phyloP scores from a whole-genome alignment of 2,888 invertebrate genomes.

The Eucera pruinosa region DNA sequence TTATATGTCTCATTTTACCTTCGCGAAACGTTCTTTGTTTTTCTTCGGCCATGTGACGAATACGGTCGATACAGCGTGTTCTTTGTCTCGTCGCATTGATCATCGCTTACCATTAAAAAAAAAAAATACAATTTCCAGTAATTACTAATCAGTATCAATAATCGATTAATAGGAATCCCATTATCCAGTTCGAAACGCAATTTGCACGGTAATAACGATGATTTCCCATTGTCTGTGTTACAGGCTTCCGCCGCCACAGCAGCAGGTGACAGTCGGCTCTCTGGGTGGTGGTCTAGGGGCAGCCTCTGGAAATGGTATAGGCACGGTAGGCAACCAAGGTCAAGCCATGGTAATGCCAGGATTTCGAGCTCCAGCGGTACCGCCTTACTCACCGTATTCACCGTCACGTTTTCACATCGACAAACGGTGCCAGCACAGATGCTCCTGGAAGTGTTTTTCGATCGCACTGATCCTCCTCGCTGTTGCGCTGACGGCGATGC shows the following conservation, averaged over 20 bases:
- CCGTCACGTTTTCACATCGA: slow-evolving; percentile 97
- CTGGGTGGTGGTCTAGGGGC: slow-evolving; percentile 86
- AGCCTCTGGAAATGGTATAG: slow-evolving; percentile 85
- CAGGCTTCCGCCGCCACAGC: slow-evolving; percentile 86
- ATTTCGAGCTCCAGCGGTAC: slow-evolving; percentile 90
- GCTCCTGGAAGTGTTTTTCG: slow-evolving; percentile 98
- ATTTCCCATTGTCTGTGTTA: slow-evolving; percentile 72
- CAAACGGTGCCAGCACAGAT: slow-evolving; percentile 96
- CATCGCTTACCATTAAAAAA: no score
- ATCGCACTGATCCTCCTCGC: slow-evolving; percentile 96
- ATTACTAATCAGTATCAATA: background rate
- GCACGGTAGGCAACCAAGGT: slow-evolving; percentile 88
- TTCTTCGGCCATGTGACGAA: background rate
- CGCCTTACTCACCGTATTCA: slow-evolving; percentile 95
- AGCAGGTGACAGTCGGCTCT: slow-evolving; percentile 85
- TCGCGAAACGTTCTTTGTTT: background rate
- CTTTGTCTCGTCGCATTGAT: background rate
- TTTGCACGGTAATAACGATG: slow-evolving; percentile 5
- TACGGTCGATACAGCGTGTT: slow-evolving; percentile 11
- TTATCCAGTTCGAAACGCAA: background rate
- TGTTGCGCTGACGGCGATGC: slow-evolving; percentile 95
- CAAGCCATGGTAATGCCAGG: slow-evolving; percentile 94
- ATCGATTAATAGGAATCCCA: background rate
- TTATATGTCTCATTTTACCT: slow-evolving; percentile 12
- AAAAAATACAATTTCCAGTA: no score